Evolutionary conservation across 1,140 invertebrate species (phyloP).

Genomic region (Habropoda laboriosa): DNA sequence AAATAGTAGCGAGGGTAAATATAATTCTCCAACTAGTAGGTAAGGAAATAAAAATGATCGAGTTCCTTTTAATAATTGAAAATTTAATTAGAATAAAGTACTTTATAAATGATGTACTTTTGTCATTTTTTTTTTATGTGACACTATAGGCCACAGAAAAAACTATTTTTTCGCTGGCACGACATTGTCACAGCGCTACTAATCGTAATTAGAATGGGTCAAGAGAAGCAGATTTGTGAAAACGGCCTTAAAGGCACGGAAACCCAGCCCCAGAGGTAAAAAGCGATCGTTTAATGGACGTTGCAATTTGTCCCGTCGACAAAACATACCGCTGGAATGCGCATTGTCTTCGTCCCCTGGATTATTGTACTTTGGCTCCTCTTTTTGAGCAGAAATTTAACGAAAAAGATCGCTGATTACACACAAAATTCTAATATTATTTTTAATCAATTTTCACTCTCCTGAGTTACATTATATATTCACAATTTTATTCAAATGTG

Average conservation of each 20-base stretch:
- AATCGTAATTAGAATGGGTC: slow-evolving; percentile 29
- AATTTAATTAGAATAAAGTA: too few relatives aligned
- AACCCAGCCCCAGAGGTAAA: slow-evolving; percentile 63
- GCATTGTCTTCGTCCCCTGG: slow-evolving; percentile 71
- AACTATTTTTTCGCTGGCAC: not conserved
- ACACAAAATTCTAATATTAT: not conserved
- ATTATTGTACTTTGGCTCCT: slow-evolving; percentile 46
- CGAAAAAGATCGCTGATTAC: slow-evolving; percentile 11
- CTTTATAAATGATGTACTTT: too few relatives aligned
- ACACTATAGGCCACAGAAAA: not conserved
- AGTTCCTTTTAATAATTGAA: too few relatives aligned
- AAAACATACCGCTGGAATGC: slow-evolving; percentile 77
- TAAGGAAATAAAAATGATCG: too few relatives aligned
- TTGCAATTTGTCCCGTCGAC: slow-evolving; percentile 79
- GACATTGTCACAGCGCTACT: not conserved
- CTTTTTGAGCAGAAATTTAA: slow-evolving; percentile 1
- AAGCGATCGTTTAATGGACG: slow-evolving; percentile 76
- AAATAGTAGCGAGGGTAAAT: too few relatives aligned
- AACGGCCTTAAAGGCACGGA: slow-evolving; percentile 59
- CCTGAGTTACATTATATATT: too few relatives aligned
- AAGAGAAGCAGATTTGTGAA: slow-evolving; percentile 56
- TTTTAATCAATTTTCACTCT: too few relatives aligned
- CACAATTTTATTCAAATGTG: too few relatives aligned
- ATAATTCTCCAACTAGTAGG: too few relatives aligned
- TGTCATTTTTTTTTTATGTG: too few relatives aligned